Conservation (phyloP, 2,113 vertebrate species). For the Plestiodon gilberti region DNA sequence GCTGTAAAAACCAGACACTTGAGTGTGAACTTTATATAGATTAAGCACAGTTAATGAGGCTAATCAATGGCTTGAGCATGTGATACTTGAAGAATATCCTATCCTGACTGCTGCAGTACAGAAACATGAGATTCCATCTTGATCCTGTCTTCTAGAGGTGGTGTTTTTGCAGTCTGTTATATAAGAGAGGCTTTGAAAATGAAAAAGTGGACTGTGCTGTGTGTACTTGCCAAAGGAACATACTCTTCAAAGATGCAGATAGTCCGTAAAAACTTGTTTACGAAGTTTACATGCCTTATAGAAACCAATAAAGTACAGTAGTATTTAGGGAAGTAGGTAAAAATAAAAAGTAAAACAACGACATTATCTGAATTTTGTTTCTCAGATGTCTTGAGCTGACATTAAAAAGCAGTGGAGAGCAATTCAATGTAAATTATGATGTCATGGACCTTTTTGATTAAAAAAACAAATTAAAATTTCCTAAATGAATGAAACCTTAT, state of each 20-base stretch:
- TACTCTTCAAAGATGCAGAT: constrained; percentile 24
- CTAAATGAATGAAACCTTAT: neutral
- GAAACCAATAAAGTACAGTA: constrained; percentile 26
- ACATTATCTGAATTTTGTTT: neutral
- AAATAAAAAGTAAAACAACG: constrained; percentile 17
- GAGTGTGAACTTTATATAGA: neutral
- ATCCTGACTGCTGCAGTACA: constrained; percentile 1
- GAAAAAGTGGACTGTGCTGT: constrained; percentile 8
- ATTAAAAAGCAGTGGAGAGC: constrained; percentile 14
- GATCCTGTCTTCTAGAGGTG: constrained; percentile 33
- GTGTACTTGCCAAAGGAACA: neutral
- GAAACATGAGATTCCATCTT: constrained; percentile 47
- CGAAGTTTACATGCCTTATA: constrained; percentile 21
- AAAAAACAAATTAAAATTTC: neutral
- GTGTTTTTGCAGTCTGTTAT: constrained; percentile 65
- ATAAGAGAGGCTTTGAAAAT: constrained; percentile 56
- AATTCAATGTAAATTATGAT: neutral
- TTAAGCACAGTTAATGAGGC: neutral
- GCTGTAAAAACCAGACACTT: constrained; percentile 1
- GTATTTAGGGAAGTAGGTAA: constrained; percentile 28
- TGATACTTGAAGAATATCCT: neutral
- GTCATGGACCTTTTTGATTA: constrained; percentile 3
- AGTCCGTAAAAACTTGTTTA: constrained; percentile 2
- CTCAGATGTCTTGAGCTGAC: neutral
- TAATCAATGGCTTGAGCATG: neutral